A percentile compares a stretch with the other conserved stretches of the same genome.
Evolutionary conservation across 2,888 invertebrate species (phyloP).

Genomic region (Erebia ligea): DNA sequence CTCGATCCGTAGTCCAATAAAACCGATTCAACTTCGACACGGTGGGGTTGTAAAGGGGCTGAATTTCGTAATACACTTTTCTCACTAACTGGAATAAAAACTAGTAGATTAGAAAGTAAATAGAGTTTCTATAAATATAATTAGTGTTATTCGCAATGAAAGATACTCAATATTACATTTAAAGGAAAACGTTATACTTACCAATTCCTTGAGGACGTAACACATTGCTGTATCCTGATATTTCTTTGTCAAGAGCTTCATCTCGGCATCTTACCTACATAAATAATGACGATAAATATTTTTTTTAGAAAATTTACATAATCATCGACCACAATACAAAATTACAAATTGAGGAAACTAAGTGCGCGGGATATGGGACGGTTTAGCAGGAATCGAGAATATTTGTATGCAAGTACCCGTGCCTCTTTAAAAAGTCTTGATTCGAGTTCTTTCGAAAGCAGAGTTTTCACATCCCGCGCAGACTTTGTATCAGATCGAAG

Average conservation of each 20-base stretch:
- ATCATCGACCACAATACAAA: not conserved
- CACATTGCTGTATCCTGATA: constrained; percentile 34
- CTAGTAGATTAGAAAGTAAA: too few relatives aligned
- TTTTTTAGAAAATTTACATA: not conserved
- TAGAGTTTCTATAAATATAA: too few relatives aligned
- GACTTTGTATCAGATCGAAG: not conserved
- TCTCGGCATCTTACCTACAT: constrained; percentile 31
- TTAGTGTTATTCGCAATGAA: too few relatives aligned
- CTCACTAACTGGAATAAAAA: not conserved
- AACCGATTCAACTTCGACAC: constrained; percentile 48
- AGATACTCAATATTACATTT: too few relatives aligned
- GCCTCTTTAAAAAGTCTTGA: too few relatives aligned
- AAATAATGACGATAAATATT: not conserved
- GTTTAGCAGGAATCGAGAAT: too few relatives aligned
- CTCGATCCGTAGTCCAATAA: constrained; percentile 52
- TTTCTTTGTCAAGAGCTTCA: constrained; percentile 28
- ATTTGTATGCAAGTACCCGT: too few relatives aligned
- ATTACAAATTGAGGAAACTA: too few relatives aligned
- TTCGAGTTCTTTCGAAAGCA: too few relatives aligned
- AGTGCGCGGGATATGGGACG: too few relatives aligned
- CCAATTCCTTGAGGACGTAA: constrained; percentile 37
- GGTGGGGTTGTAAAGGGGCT: constrained; percentile 43
- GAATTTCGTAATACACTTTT: not conserved
- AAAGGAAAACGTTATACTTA: constrained; percentile 19
- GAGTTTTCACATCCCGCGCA: not conserved